These are phyloP conservation scores for Artibeus jamaicensis DNA, from an alignment of 2,797 vertebrate species.

Conservation along the genomic window DNA sequence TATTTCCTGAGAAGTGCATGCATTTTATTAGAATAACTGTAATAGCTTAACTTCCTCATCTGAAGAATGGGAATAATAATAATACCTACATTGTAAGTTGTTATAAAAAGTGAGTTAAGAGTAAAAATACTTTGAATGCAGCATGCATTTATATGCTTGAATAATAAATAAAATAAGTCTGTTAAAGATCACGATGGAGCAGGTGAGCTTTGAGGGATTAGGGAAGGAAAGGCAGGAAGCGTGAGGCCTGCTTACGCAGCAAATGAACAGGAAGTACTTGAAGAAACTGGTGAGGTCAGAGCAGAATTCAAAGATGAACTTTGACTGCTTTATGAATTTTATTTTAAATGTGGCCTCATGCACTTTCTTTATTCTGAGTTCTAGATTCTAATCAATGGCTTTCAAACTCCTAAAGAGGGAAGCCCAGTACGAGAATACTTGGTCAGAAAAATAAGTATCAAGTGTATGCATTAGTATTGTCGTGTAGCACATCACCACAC, in stretches of 20 bases:
- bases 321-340: neutral
- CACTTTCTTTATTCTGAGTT: neutral
- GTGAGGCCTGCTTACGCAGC: neutral
- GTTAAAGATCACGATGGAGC: neutral
- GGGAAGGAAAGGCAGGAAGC: neutral
- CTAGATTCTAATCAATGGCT: neutral
- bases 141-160: neutral
- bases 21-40: conserved; percentile 12
- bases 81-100: neutral
- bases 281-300: neutral
- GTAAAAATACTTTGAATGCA: neutral
- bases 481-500: neutral
- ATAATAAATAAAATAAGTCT: neutral
- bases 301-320: neutral
- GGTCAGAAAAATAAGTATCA: neutral
- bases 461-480: neutral
- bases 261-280: neutral
- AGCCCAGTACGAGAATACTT: neutral
- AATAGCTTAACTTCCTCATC: neutral
- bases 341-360: neutral
- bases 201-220: neutral
- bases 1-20: neutral
- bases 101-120: neutral
- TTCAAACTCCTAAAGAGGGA: neutral
- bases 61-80: neutral